Evolutionary conservation across 1,140 invertebrate species (phyloP).

Genomic region (Monomorium pharaonis): DNA sequence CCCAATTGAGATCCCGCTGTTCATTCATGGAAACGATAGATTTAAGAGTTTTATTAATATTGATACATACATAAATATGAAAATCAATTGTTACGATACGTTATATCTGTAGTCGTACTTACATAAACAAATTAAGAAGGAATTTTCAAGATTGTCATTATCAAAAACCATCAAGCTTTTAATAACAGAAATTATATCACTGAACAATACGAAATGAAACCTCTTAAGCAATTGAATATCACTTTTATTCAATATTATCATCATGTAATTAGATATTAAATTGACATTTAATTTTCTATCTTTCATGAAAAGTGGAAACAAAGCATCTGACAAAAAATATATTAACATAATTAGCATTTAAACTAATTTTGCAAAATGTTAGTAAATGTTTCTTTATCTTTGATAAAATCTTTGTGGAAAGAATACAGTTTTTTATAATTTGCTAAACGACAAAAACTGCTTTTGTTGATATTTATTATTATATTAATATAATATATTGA

Average conservation of each 20-base stretch:
- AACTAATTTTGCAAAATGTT: not conserved
- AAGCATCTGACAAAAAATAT: conserved; percentile 85
- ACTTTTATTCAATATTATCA: conserved; percentile 84
- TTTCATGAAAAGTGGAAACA: conserved; percentile 94
- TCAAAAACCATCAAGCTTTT: conserved; percentile 93
- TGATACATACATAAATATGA: not conserved
- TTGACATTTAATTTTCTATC: conserved; percentile 91
- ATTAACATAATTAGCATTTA: not conserved
- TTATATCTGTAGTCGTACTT: conserved; percentile 48
- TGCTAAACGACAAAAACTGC: not conserved
- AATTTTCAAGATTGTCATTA: conserved; percentile 87
- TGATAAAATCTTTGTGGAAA: conserved; percentile 87
- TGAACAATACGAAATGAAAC: conserved; percentile 88
- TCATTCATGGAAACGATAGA: conserved; percentile 69
- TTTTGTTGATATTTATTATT: not conserved
- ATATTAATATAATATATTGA: not conserved
- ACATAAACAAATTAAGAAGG: conserved; percentile 92
- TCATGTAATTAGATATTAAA: conserved; percentile 85
- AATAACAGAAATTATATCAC: conserved; percentile 90
- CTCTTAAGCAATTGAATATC: conserved; percentile 86
- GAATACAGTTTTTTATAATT: conserved; percentile 79
- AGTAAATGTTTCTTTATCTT: conserved; percentile 73
- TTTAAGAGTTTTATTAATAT: conserved; percentile 17
- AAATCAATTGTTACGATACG: conserved; percentile 20
- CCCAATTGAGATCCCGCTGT: conserved; percentile 88